Conservation (phyloP, 2,888 invertebrate genomes). For the Drosophila demipolita region DNA sequence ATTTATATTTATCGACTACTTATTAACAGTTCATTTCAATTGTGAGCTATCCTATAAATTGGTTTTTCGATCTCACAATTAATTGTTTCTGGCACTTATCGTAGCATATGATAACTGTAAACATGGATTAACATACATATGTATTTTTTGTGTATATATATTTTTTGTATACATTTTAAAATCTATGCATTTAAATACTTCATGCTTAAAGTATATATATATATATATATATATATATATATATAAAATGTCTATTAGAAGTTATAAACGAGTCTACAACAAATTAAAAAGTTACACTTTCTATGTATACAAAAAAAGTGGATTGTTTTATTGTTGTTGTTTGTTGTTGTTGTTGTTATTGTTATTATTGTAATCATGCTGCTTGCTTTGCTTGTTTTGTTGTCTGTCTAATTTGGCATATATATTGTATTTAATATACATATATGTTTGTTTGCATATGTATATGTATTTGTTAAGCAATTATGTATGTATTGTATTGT, state of each 20-base stretch:
- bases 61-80: slow-evolving; percentile 20
- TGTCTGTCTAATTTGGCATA: slow-evolving; percentile 33
- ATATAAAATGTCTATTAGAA: slow-evolving; percentile 29
- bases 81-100: slow-evolving; percentile 41
- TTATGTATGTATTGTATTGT: slow-evolving; percentile 46
- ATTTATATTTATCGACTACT: slow-evolving; percentile 22
- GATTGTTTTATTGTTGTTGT: slow-evolving; percentile 34
- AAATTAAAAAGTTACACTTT: slow-evolving; percentile 41
- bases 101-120: slow-evolving; percentile 13
- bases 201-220: too few species aligned
- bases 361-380: slow-evolving; percentile 50
- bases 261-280: slow-evolving; percentile 42
- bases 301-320: slow-evolving; percentile 31
- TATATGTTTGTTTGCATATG: slow-evolving; percentile 23
- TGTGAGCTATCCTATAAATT: slow-evolving; percentile 6
- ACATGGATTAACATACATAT: slow-evolving; percentile 6
- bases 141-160: not conserved
- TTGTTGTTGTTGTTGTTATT: slow-evolving; percentile 39
- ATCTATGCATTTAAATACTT: not conserved
- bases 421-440: slow-evolving; percentile 40
- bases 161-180: not conserved
- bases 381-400: slow-evolving; percentile 38
- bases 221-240: too few species aligned
- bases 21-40: slow-evolving; percentile 18
- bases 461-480: slow-evolving; percentile 27